Evolutionary conservation across 2,797 vertebrate species (phyloP).

Genomic region (Artibeus jamaicensis): DNA sequence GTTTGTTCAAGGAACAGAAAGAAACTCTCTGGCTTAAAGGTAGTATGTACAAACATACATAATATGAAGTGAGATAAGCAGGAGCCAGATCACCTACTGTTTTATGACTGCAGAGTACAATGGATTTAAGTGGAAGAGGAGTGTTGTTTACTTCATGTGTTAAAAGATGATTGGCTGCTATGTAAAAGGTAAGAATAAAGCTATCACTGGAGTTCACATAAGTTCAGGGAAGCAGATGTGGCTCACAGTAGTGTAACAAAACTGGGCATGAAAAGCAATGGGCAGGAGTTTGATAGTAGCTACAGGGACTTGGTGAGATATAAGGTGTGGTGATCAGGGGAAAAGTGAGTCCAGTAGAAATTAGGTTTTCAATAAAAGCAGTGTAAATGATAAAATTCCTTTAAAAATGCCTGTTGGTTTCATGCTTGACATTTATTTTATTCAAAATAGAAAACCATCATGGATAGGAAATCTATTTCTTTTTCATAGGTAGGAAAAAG

Average conservation of each 20-base stretch:
- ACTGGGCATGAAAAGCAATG: background rate
- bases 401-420: background rate
- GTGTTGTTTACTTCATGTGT: background rate
- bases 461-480: background rate
- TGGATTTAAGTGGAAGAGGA: background rate
- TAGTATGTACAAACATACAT: background rate
- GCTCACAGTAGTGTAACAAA: background rate
- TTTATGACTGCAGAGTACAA: background rate
- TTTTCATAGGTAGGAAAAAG: background rate
- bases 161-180: background rate
- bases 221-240: background rate
- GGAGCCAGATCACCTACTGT: background rate
- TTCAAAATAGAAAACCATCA: background rate
- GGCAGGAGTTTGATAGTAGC: background rate
- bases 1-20: background rate
- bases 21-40: background rate
- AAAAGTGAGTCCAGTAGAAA: background rate
- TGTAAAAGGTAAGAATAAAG: background rate
- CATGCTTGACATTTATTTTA: background rate
- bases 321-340: background rate
- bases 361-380: conserved; percentile 22
- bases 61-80: background rate
- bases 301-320: background rate
- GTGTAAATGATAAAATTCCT: background rate
- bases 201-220: background rate